Percentiles rank a stretch among this genome's conserved stretches.
Evolutionary conservation across 2,797 vertebrate species (phyloP).

Genomic region (Cirrhinus mrigala): DNA sequence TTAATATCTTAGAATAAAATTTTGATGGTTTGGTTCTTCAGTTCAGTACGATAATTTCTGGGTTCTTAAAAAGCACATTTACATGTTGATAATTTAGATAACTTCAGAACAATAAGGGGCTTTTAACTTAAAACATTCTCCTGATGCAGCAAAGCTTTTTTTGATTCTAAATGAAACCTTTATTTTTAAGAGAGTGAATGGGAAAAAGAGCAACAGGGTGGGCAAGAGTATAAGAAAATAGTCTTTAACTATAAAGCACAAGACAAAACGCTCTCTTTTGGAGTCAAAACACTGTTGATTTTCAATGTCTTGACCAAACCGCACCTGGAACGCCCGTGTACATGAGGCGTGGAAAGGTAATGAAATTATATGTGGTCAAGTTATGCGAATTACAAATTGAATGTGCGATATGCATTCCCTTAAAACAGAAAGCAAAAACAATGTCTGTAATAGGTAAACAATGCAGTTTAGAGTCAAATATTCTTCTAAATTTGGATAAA

Average conservation of each 20-base stretch:
- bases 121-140: not conserved
- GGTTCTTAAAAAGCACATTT: not conserved
- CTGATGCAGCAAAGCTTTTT: not conserved
- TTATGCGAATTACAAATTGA: not conserved
- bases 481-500: not conserved
- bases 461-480: not conserved
- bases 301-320: not conserved
- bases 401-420: not conserved
- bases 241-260: not conserved
- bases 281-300: slow-evolving; percentile 3
- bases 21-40: not conserved
- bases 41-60: not conserved
- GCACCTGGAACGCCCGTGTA: not conserved
- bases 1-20: not conserved
- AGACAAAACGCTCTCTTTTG: not conserved
- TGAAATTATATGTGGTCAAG: not conserved
- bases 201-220: slow-evolving; percentile 17
- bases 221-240: not conserved
- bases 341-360: slow-evolving; percentile 2
- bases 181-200: not conserved
- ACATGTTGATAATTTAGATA: not conserved
- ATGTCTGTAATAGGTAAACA: not conserved
- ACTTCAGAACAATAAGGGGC: not conserved
- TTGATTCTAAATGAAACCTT: not conserved
- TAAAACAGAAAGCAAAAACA: not conserved